phyloP scores from a whole-genome alignment of 2,888 invertebrate genomes.

The Perithous albicinctus region DNA sequence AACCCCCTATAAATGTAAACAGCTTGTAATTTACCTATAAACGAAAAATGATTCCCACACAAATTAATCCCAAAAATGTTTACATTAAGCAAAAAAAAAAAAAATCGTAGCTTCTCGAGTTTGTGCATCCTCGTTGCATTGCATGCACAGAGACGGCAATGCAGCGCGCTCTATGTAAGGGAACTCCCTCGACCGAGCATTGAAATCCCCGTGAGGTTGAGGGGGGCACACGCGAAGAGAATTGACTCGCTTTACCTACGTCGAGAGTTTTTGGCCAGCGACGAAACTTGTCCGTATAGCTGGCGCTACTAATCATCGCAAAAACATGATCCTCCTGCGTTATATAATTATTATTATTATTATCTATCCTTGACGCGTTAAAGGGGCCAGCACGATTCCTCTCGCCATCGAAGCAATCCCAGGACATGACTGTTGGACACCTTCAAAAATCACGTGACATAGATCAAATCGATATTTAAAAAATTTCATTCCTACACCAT shows the following conservation, averaged over 20 bases:
- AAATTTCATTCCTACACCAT: constrained; percentile 11
- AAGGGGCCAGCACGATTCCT: too few species aligned
- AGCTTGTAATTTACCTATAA: too few species aligned
- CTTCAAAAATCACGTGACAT: background rate
- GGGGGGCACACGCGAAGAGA: constrained; percentile 44
- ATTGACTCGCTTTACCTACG: constrained; percentile 50
- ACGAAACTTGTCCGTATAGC: constrained; percentile 63
- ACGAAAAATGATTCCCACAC: too few species aligned
- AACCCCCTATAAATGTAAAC: too few species aligned
- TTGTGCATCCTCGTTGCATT: background rate
- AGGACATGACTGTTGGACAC: background rate
- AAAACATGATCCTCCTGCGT: constrained; percentile 70
- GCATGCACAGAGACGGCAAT: constrained; percentile 32
- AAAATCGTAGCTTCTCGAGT: background rate
- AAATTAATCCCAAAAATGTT: background rate
- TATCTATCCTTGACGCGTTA: background rate
- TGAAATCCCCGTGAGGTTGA: constrained; percentile 72
- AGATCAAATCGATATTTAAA: background rate
- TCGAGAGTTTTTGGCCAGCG: constrained; percentile 67
- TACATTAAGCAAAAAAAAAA: background rate
- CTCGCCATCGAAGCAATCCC: background rate
- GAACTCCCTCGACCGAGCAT: constrained; percentile 71
- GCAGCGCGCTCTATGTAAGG: constrained; percentile 4
- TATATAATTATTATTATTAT: background rate
- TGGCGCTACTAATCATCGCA: constrained; percentile 71